Evolutionary conservation across 1,140 invertebrate genomes (phyloP), one percentile per base, ranked within the genome.

Genomic region (Euglossa dilemma): DNA sequence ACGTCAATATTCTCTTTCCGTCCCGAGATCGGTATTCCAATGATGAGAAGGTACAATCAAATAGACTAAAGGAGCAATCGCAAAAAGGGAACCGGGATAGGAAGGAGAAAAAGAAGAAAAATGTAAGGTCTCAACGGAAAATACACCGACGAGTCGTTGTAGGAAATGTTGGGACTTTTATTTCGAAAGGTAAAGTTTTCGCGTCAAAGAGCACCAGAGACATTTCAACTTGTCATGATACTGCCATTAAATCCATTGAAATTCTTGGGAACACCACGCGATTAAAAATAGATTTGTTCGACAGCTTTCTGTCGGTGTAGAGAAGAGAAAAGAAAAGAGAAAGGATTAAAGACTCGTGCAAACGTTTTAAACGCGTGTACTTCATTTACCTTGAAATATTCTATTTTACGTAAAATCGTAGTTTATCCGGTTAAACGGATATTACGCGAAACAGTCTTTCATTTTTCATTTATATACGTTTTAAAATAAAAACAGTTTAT

Each of bases 161-260:
- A 36, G 78, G 54, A 87, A 52, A 87, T 84, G 85, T 67, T 80
- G 59, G 45, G 16, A 43, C 25, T 71, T 77, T 23, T 84, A 20
- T 80, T 83, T 11, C 72, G 69, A 16, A 87, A 87, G 85, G 77
- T 87, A 87, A 84, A 87, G 59, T 43, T 69, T 50, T 18, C 52
- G 25, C 23, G 28, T 69, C 80, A 52, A 52, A 52, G 45, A 36
- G 20, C 54, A 20, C 4, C 25, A 69, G 12, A 47, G 20, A 47
- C 52, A 6, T 57, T 72, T 67, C 8, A 43, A 75, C 11, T 47
- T 52, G 25, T 20, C 25, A 20, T 18, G 18, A 50, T 23, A 59
- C n/a, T 63, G 0, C 28, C 11, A 25, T 36, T 43, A 14, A 57
- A 57, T 61, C 20, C 25, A 16, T 69, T 43, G 59, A n/a, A 11